Base-by-base conservation (phyloP, 2,888 invertebrate species). In the Microctonus aethiopoides region DNA sequence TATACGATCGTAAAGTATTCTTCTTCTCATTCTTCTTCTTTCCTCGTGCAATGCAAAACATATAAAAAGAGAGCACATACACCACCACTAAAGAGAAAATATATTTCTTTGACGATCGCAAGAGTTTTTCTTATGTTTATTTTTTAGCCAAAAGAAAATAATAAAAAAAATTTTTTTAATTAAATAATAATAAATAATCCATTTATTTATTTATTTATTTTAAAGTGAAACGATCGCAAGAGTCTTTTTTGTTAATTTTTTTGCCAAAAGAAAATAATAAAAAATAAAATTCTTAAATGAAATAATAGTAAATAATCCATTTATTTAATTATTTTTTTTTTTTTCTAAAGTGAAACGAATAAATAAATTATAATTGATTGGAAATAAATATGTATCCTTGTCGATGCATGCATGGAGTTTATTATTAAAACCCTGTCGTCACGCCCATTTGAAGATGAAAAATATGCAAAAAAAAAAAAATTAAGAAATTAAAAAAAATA, bases 1-100 rank as follows among this genome's bases (percentile, higher is more conserved):
- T 57, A 46, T 46, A 32, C 32, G 57, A 57, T 57, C 57, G 57
- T 57, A 57, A 57, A 57, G 57, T 20, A 5, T 46, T n/a, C 20
- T 13, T 10, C 16, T 16, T 4, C 16, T 46, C 16, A 46, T 46
- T 16, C 46, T 46, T 46, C 57, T 16, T 57, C 29, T 24, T n/a
- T n/a, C 57, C 0, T 29, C 57, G 57, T 57, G 57, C 20, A 57
- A 57, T 32, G 57, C 34, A 57, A 57, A 29, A 56, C 4, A 20
- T 32, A 57, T n/a, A 57, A 26, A 20, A 57, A 7, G 16, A 34
- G 32, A 57, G 32, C 6, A 29, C 29, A 29, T 1, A n/a, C n/a
- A n/a, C n/a, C n/a, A n/a, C n/a, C 24, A n/a, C n/a, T 24, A 54
- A 26, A 54, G 13, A n/a, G 9, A 2, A 13, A 9, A 54, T 24